These are phyloP conservation scores for Sciurus carolinensis DNA, from an alignment of 2,797 vertebrate genomes.

Conservation along the genomic window DNA sequence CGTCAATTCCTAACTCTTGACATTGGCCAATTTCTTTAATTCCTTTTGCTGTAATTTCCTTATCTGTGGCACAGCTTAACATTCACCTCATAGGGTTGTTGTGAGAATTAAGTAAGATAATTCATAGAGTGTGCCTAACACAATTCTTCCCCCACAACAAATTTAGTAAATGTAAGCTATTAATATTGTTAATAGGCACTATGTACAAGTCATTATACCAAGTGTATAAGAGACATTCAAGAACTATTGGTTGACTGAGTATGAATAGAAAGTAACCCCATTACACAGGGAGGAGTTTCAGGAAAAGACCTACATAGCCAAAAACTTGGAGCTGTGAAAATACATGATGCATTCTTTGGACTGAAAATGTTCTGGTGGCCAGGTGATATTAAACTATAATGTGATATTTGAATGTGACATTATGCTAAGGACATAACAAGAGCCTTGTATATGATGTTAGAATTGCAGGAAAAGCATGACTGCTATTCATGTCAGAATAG, in stretches of 20 bases:
- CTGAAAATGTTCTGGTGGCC: background rate
- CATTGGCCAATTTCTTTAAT: slow-evolving; percentile 1
- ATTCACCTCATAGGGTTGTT: background rate
- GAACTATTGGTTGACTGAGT: background rate
- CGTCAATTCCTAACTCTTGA: background rate
- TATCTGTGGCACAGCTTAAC: background rate
- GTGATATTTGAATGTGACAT: background rate
- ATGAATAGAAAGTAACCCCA: background rate
- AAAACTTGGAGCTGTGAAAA: background rate
- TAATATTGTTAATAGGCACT: background rate
- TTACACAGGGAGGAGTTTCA: background rate
- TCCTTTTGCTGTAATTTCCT: background rate
- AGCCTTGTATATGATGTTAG: background rate
- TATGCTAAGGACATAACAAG: background rate
- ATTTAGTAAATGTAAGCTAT: background rate
- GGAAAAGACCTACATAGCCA: background rate
- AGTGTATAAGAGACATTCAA: background rate
- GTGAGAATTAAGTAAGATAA: slow-evolving; percentile 10
- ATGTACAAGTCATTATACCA: background rate
- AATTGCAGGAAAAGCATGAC: background rate
- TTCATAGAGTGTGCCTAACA: background rate
- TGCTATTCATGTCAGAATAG: background rate
- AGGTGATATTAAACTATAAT: background rate
- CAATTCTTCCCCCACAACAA: background rate
- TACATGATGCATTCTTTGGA: background rate